These are phyloP conservation scores for Rhyacophila brunnea DNA, from an alignment of 1,140 invertebrate species.

Conservation along the genomic window DNA sequence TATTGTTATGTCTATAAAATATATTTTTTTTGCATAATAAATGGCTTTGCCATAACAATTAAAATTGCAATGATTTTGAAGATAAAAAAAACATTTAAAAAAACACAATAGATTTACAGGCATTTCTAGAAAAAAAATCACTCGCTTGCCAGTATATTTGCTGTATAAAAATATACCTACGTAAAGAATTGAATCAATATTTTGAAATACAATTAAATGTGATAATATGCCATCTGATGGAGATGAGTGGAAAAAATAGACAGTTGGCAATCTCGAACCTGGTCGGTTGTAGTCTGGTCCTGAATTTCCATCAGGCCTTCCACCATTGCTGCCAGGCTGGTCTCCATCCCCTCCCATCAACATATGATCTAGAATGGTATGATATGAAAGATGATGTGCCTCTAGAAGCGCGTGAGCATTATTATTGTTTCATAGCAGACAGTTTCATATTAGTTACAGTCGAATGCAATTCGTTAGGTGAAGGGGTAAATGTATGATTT, in stretches of 20 bases:
- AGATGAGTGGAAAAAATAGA: not conserved
- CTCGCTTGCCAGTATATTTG: too few species aligned
- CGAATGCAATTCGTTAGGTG: not conserved
- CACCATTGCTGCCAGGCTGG: constrained; percentile 16
- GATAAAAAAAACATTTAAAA: too few species aligned
- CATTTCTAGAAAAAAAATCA: too few species aligned
- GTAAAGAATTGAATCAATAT: too few species aligned
- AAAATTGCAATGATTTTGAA: too few species aligned
- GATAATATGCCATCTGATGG: not conserved
- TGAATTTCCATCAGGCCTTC: constrained; percentile 18
- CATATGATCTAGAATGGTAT: constrained; percentile 33
- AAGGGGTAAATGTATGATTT: not conserved
- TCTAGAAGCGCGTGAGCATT: constrained; percentile 7
- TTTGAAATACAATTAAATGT: too few species aligned
- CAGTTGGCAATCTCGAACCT: constrained; percentile 20
- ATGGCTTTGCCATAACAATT: too few species aligned
- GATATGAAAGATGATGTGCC: constrained; percentile 22
- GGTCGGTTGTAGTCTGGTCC: constrained; percentile 29
- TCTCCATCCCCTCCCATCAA: constrained; percentile 33
- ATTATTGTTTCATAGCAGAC: not conserved
- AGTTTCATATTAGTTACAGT: constrained; percentile 10
- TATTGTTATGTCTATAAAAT: too few species aligned
- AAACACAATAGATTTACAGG: too few species aligned
- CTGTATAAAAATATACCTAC: too few species aligned
- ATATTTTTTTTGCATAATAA: too few species aligned